A percentile compares a stretch with the other conserved stretches of the same genome.
phyloP scores from a whole-genome alignment of 2,113 vertebrate genomes.

The Dipodomys stephensi region DNA sequence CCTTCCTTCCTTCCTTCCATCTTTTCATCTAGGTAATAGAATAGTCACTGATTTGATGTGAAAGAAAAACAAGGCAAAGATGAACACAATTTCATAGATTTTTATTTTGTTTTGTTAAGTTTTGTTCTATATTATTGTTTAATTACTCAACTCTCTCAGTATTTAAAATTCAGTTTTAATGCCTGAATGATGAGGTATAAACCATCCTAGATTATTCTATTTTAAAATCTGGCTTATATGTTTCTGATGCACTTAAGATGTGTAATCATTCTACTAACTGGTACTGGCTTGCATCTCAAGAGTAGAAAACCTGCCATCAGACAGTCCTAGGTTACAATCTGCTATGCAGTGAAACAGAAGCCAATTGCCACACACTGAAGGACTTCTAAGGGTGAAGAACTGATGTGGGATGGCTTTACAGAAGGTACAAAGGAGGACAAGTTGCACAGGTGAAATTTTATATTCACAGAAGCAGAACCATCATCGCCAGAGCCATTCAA shows the following conservation, averaged over 20 bases:
- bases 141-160: neutral
- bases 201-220: neutral
- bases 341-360: neutral
- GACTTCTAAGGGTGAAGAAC: neutral
- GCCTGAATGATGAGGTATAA: neutral
- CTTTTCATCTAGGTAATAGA: neutral
- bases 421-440: neutral
- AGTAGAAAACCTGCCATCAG: neutral
- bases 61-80: neutral
- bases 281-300: neutral
- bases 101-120: neutral
- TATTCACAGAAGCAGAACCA: neutral
- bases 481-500: neutral
- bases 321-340: neutral
- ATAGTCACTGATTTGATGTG: neutral
- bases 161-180: constrained; percentile 42
- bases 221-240: constrained; percentile 1
- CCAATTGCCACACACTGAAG: neutral
- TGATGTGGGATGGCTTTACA: too few species aligned
- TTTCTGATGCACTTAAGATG: neutral
- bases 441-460: neutral
- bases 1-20: neutral
- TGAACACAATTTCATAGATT: constrained; percentile 20
- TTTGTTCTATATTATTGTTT: neutral
- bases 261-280: neutral